Conservation (phyloP, 2,113 vertebrate species). For the Mus pahari region DNA sequence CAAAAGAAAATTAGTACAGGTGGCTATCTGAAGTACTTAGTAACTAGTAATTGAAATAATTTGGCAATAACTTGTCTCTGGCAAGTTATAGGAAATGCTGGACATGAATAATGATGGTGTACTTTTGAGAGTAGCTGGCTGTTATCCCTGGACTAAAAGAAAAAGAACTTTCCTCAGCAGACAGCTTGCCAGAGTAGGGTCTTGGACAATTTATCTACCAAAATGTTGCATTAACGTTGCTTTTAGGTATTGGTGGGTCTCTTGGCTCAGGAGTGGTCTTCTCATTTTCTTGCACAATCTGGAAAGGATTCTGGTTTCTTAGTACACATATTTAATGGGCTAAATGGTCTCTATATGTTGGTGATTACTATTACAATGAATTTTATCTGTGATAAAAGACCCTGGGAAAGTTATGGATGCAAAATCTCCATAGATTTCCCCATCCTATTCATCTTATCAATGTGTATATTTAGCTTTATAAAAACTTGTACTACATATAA, state of each 20-base stretch:
- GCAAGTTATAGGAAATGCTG: background rate
- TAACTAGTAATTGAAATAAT: background rate
- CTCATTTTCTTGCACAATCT: background rate
- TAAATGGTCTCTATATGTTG: background rate
- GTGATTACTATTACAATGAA: background rate
- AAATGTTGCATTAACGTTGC: background rate
- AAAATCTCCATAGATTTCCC: background rate
- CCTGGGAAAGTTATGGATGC: background rate
- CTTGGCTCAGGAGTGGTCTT: background rate
- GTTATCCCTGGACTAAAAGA: rapidly evolving
- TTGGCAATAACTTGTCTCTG: background rate
- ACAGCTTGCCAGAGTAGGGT: background rate
- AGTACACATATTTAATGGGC: background rate
- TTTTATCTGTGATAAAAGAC: background rate
- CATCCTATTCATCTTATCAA: background rate
- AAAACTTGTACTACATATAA: background rate
- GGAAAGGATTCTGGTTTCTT: background rate
- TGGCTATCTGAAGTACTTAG: background rate
- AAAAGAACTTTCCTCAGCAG: background rate
- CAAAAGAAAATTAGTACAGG: background rate
- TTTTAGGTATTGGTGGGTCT: background rate
- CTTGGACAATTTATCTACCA: background rate
- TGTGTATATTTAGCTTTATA: background rate
- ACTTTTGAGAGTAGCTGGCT: background rate
- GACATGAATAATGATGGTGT: background rate